phyloP scores from a whole-genome alignment of 2,888 invertebrate species.

The Tenthredo amoena region DNA sequence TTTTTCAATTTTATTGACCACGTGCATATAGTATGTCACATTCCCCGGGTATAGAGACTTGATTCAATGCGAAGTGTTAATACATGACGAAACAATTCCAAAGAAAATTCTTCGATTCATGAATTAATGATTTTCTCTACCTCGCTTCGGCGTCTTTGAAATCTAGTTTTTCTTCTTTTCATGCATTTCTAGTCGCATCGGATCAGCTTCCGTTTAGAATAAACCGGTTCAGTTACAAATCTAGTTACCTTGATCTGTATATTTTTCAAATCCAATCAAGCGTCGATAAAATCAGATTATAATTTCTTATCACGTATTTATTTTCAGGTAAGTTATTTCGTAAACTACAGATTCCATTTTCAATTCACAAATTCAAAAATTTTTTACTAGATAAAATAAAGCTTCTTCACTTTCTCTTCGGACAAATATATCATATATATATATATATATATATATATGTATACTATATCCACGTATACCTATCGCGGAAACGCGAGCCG shows the following conservation, averaged over 20 bases:
- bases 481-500: neutral
- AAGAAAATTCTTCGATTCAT: conserved; percentile 7
- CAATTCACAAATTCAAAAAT: neutral
- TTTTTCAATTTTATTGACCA: neutral
- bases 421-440: neutral
- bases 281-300: no score
- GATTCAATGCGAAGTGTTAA: neutral
- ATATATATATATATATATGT: neutral
- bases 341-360: neutral
- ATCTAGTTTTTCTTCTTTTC: neutral
- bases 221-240: no score
- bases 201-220: no score
- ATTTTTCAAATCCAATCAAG: no score
- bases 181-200: no score
- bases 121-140: conserved; percentile 12
- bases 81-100: neutral
- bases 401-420: neutral
- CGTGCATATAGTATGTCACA: neutral
- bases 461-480: neutral
- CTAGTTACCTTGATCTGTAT: no score
- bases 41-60: neutral
- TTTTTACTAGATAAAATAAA: neutral
- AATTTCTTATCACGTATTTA: no score
- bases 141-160: neutral
- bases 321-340: no score